A percentile compares a stretch with the other conserved stretches of the same genome.
Conservation (phyloP, 2,888 invertebrate species). For the Bellardia pandia region DNA sequence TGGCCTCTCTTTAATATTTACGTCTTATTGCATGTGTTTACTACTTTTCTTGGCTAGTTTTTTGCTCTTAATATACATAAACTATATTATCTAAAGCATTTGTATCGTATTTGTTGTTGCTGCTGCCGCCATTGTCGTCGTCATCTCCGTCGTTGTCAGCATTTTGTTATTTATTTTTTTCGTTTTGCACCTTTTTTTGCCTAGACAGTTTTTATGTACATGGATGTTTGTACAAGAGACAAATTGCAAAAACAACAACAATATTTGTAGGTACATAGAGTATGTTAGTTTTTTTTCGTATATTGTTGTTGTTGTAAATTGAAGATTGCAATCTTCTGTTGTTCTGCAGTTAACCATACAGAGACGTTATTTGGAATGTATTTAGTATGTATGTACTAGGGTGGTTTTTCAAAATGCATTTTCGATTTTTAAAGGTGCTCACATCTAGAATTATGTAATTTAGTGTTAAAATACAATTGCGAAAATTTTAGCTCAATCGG, state of each 20-base stretch:
- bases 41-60: conserved; percentile 11
- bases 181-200: conserved; percentile 12
- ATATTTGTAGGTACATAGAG: neutral
- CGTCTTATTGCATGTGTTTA: neutral
- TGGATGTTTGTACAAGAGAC: neutral
- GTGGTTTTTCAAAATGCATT: too few relatives aligned
- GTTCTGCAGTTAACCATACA: conserved; percentile 5
- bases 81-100: conserved; percentile 22
- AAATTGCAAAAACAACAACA: conserved; percentile 28
- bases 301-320: conserved; percentile 4
- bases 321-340: conserved; percentile 41
- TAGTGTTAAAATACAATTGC: too few relatives aligned
- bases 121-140: conserved; percentile 8
- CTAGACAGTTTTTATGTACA: conserved; percentile 47
- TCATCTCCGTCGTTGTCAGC: conserved; percentile 40
- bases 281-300: neutral
- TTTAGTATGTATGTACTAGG: too few relatives aligned
- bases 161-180: conserved; percentile 25
- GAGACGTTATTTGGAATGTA: neutral
- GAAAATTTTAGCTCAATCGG: too few relatives aligned
- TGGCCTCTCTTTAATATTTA: neutral
- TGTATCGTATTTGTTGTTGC: conserved; percentile 39
- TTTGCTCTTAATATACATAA: conserved; percentile 7
- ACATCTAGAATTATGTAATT: too few relatives aligned
- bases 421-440: too few relatives aligned